Percentiles rank a stretch among this genome's conserved stretches.
phyloP scores from a whole-genome alignment of 2,113 vertebrate genomes.

The Pedetes capensis region DNA sequence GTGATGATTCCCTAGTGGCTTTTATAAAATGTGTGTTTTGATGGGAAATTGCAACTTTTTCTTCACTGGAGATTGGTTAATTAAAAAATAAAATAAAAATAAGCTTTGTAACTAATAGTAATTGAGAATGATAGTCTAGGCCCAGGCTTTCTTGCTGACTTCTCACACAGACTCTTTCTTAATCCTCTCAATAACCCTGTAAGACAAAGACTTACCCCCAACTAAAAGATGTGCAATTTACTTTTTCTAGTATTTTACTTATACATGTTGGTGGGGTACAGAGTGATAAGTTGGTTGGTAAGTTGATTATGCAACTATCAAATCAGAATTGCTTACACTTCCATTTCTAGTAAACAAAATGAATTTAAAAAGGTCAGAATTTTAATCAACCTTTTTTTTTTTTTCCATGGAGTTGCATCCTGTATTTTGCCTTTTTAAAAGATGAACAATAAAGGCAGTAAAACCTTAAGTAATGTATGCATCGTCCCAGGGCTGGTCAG shows the following conservation, averaged over 20 bases:
- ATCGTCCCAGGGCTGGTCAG: not conserved
- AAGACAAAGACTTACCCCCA: not conserved
- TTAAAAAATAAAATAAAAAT: not conserved
- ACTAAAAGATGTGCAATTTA: not conserved
- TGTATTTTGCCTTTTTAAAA: too few species aligned
- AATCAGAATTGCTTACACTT: too few species aligned
- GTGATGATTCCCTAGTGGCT: not conserved
- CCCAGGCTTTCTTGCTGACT: not conserved
- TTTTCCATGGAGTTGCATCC: too few species aligned
- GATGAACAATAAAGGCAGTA: not conserved
- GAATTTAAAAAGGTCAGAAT: too few species aligned
- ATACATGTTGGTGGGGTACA: too few species aligned
- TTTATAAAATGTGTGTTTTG: not conserved
- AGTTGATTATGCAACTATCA: too few species aligned
- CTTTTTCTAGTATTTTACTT: too few species aligned
- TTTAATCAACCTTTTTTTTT: too few species aligned
- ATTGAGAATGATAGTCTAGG: too few species aligned
- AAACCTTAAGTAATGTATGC: not conserved
- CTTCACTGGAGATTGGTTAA: not conserved
- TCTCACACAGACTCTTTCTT: too few species aligned
- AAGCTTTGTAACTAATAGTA: not conserved
- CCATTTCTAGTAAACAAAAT: too few species aligned
- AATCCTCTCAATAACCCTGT: not conserved
- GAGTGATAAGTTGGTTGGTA: too few species aligned
- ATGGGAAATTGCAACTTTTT: not conserved